Base-by-base conservation (phyloP, 2,888 invertebrate species). In the Erpobdella octoculata region DNA sequence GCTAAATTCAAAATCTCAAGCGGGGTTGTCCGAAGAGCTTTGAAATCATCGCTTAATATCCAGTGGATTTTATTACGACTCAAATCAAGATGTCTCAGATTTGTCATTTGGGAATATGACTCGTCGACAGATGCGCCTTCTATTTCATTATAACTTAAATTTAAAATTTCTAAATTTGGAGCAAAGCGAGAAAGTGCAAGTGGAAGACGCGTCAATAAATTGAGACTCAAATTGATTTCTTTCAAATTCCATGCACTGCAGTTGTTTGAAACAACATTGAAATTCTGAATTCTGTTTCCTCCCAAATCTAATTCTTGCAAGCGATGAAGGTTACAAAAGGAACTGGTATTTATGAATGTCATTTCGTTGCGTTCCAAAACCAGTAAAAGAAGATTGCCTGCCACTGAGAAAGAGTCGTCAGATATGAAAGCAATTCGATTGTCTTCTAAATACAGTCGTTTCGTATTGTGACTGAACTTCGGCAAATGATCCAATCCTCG, bases 91-190 rank as follows among this genome's bases (percentile, higher is more conserved):
- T 72, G 66, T n/a, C 58, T 28, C 28, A 77, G 72, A 3, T 64
- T 59, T 2, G 28, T 65, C 64, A 77, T 31, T 12, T 46, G 59
- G 0, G 67, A 58, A 65, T 73, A 77, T n/a, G 68, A 65, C 6
- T 38, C 59, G 53, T 76, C 76, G 21, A 76, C 46, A 12, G 35
- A 31, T 1, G 68, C 69, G 1, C 73, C 73, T 53, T 73, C 69
- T n/a, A 77, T 73, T 58, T 73, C 72, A 48, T 77, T 77, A 61
- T 72, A 71, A 31, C 73, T 72, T 21, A 77, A 71, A 58, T 76
- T 75, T 12, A 77, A 72, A 21, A 74, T 72, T 33, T 75, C 72
- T 12, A 77, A 65, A 61, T 74, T 74, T 12, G 75, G 75, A n/a
- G 77, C 74, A 64, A 76, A 74, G 8, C 37, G 28, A 0, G 75